Conservation (phyloP, 2,888 invertebrate genomes). For the Caenorhabditis sp. region DNA sequence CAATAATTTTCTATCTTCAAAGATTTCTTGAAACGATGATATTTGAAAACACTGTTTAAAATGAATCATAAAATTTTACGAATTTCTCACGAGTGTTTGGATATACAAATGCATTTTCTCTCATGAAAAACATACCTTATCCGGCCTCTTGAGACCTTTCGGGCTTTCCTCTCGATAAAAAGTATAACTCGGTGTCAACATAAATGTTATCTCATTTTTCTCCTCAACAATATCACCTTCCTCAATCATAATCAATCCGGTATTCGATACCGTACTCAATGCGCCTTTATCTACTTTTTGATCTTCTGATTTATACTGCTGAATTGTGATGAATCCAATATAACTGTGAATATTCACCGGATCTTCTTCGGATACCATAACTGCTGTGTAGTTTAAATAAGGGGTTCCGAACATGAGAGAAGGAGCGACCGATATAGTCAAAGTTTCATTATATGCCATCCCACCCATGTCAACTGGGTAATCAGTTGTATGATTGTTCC, state of each 20-base stretch:
- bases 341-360: constrained; percentile 41
- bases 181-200: constrained; percentile 38
- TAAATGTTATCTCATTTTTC: constrained; percentile 33
- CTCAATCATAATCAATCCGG: constrained; percentile 51
- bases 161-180: background rate
- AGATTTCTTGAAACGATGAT: background rate
- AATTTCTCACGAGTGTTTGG: too few species aligned
- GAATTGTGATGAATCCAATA: constrained; percentile 52
- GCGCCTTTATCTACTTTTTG: constrained; percentile 22
- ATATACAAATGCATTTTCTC: background rate
- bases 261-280: constrained; percentile 45
- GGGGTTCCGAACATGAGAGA: constrained; percentile 56
- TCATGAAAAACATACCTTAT: constrained; percentile 16
- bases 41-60: constrained; percentile 12
- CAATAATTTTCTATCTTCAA: background rate
- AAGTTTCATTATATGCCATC: constrained; percentile 47
- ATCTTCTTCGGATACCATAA: constrained; percentile 37
- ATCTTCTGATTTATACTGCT: constrained; percentile 48
- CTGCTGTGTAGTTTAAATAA: constrained; percentile 52
- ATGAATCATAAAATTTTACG: constrained; percentile 3
- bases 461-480: constrained; percentile 50
- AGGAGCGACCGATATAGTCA: constrained; percentile 48
- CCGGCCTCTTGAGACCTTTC: constrained; percentile 13
- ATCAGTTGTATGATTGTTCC: constrained; percentile 46
- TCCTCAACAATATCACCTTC: constrained; percentile 46